Percentiles rank a stretch among this genome's conserved stretches.
These are phyloP conservation scores for Megaptera novaeangliae DNA, from an alignment of 2,113 vertebrate genomes.

Conservation along the genomic window DNA sequence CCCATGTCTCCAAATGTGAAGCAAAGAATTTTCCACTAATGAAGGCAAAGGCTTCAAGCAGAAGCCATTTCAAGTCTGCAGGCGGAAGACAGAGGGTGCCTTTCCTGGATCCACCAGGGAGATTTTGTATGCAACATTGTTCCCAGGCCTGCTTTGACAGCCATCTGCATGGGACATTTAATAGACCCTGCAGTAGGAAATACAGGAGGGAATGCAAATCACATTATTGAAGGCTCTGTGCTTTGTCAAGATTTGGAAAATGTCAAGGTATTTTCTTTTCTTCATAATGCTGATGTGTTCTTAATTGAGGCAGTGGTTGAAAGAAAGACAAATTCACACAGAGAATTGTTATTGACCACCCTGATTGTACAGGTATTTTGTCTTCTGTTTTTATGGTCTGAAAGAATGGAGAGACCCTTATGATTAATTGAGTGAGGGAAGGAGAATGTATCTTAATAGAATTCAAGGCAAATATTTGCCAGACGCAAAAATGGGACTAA, in stretches of 20 bases:
- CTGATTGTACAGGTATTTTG: background rate
- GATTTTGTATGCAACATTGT: background rate
- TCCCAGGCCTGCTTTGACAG: background rate
- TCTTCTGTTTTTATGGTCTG: background rate
- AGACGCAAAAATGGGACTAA: background rate
- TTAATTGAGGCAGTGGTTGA: constrained; percentile 40
- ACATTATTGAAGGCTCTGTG: background rate
- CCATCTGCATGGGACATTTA: background rate
- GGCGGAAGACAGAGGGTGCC: background rate
- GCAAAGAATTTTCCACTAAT: constrained; percentile 14
- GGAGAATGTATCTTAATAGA: background rate
- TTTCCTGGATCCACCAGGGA: background rate
- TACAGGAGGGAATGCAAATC: constrained; percentile 10
- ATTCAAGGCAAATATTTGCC: constrained; percentile 2
- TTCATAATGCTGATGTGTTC: background rate
- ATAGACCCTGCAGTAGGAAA: background rate
- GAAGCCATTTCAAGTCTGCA: constrained; percentile 19
- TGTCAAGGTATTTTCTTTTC: background rate
- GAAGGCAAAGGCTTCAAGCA: constrained; percentile 25
- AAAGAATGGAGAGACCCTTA: background rate
- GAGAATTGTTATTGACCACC: background rate
- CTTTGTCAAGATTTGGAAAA: constrained; percentile 17
- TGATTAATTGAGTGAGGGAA: background rate
- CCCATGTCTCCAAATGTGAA: background rate
- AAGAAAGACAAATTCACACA: constrained; percentile 6